Conservation (phyloP, 2,113 vertebrate species). For the Phycodurus eques region DNA sequence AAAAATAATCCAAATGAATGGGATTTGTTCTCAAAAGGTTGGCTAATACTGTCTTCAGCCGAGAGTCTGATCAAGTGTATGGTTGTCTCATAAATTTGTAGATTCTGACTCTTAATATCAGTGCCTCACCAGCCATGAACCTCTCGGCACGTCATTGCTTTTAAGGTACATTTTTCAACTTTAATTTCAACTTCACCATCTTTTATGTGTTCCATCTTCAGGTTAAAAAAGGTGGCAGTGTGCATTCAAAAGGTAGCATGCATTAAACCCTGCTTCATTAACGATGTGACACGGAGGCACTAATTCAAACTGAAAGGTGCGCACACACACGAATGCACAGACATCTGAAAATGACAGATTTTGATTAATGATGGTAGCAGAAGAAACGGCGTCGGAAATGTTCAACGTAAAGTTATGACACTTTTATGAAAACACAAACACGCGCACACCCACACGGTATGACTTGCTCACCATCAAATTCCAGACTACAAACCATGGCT, state of each 20-base stretch:
- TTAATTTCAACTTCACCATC: not conserved
- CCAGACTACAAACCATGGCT: constrained; percentile 26
- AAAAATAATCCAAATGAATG: not conserved
- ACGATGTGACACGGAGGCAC: not conserved
- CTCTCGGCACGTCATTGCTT: not conserved
- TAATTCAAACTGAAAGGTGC: not conserved
- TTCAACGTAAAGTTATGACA: constrained; percentile 64
- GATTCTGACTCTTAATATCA: too few relatives aligned
- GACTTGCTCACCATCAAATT: constrained; percentile 21
- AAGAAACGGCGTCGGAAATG: constrained; percentile 47
- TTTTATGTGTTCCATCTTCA: not conserved
- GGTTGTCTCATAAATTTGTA: too few relatives aligned
- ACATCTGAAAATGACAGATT: constrained; percentile 53
- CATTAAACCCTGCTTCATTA: not conserved
- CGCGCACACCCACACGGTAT: constrained; percentile 2
- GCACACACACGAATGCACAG: constrained; percentile 8
- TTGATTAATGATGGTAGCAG: constrained; percentile 59
- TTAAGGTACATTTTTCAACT: not conserved
- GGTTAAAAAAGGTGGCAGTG: not conserved
- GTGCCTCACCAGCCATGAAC: too few relatives aligned
- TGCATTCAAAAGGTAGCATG: not conserved
- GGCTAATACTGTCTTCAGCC: too few relatives aligned
- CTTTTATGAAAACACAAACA: constrained; percentile 47
- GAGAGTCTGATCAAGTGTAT: too few relatives aligned
- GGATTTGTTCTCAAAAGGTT: too few relatives aligned